Evolutionary conservation across 2,797 vertebrate genomes (phyloP), one percentile per base, ranked within the genome.

Genomic region (Ceryle rudis): DNA sequence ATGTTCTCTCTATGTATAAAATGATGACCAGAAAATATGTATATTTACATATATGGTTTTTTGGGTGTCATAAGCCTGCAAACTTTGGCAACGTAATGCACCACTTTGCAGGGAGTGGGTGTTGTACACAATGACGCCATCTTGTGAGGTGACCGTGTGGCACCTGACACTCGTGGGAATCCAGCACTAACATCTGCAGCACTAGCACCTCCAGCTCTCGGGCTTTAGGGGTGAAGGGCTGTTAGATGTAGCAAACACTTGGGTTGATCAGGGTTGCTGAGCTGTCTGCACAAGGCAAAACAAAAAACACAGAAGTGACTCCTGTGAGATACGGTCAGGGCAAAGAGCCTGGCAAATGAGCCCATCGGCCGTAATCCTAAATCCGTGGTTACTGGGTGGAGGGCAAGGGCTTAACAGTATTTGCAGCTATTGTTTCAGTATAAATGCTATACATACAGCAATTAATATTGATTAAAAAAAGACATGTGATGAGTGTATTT

Each of bases 251-350:
- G 39, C 44, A 19, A 33, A 47, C 33, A 3, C 28, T 39, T 54
- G 29, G 19, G 31, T 65, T 77, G 42, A 0, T 3, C 2, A 0
- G 29, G 31, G 33, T 1, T 64, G 22, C 39, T 5, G 39, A 22
- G 31, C 73, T 81, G 86, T 57, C 57, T n/a, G 47, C 26, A 4
- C 29, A 35, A 41, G 23, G 31, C 54, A n/a, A 85, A 81, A 26
- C 9, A 14, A 47, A 52, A 69, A 42, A 25, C 28, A n/a, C 29
- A 78, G 23, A 49, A 26, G 29, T 2, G 5, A 26, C 26, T 62
- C n/a, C 21, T 19, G 0, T 20, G 44, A 64, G 49, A 13, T 8
- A 29, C 0, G 0, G n/a, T 26, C 11, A 22, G n/a, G 61, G 44
- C n/a, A 67, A 75, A 82, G 75, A 64, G 55, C 60, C 37, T 55